Conservation (phyloP, 2,797 vertebrate genomes). For the Malurus leucopterus region DNA sequence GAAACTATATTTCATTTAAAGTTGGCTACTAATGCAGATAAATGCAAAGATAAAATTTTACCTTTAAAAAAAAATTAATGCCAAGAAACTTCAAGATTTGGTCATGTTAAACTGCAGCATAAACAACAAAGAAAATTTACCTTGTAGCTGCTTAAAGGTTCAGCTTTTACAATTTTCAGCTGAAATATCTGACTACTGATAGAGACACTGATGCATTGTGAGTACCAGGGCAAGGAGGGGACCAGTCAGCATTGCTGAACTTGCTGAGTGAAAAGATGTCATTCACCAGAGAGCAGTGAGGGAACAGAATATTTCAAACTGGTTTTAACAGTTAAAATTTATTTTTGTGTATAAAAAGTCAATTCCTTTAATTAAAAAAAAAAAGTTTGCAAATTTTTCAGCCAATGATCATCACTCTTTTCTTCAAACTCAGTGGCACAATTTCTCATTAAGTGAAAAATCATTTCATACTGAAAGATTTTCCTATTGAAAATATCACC, state of each 20-base stretch:
- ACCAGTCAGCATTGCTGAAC: background rate
- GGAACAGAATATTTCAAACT: background rate
- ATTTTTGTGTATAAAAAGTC: background rate
- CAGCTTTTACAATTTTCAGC: background rate
- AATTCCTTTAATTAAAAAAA: background rate
- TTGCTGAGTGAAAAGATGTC: background rate
- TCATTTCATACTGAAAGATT: background rate
- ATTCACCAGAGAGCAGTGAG: background rate
- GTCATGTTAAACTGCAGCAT: background rate
- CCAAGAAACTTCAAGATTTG: background rate
- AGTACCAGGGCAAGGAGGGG: background rate
- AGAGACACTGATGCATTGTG: background rate
- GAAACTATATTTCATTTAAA: background rate
- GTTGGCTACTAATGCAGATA: background rate
- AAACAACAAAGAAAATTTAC: background rate
- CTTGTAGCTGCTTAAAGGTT: background rate
- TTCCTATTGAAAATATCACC: background rate
- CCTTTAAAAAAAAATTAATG: background rate
- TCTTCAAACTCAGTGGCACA: background rate
- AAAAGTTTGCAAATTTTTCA: background rate
- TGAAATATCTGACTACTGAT: background rate
- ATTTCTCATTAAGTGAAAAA: background rate
- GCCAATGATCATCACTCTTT: background rate
- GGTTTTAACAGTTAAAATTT: background rate
- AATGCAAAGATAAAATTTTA: background rate